These are phyloP conservation scores for Podarcis siculus DNA, from an alignment of 2,797 vertebrate species.

Conservation along the genomic window DNA sequence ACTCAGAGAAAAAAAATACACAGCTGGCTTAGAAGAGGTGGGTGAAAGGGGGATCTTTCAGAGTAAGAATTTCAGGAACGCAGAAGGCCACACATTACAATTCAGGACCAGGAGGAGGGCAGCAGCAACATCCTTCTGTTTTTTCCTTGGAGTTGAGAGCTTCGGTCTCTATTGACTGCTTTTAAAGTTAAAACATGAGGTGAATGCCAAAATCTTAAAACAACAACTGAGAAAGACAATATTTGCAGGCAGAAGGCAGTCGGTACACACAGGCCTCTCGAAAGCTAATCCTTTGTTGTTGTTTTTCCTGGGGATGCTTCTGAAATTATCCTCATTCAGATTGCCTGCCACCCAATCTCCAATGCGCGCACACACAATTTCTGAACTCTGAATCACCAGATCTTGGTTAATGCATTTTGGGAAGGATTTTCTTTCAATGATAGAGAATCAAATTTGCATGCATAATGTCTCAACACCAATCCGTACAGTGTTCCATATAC, in stretches of 20 bases:
- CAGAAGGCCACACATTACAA: neutral
- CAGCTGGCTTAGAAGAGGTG: neutral
- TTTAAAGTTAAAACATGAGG: neutral
- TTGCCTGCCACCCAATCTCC: neutral
- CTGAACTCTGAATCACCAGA: neutral
- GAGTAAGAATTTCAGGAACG: neutral
- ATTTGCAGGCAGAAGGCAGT: neutral
- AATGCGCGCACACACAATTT: neutral
- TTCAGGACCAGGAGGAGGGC: neutral
- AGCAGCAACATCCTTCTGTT: neutral
- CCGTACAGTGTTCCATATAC: neutral
- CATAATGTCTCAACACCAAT: neutral
- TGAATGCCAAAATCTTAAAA: constrained; percentile 8
- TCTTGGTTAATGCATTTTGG: neutral
- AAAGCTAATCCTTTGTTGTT: constrained; percentile 1
- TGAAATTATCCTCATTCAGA: neutral
- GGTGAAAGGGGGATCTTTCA: neutral
- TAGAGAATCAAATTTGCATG: neutral
- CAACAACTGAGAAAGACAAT: neutral
- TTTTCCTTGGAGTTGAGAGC: neutral
- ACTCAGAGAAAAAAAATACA: neutral
- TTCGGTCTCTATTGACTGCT: neutral
- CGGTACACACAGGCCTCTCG: neutral
- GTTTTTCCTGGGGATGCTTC: neutral
- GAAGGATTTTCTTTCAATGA: neutral